phyloP scores from a whole-genome alignment of 2,797 vertebrate genomes.

The Paedocypris micromegethes region DNA sequence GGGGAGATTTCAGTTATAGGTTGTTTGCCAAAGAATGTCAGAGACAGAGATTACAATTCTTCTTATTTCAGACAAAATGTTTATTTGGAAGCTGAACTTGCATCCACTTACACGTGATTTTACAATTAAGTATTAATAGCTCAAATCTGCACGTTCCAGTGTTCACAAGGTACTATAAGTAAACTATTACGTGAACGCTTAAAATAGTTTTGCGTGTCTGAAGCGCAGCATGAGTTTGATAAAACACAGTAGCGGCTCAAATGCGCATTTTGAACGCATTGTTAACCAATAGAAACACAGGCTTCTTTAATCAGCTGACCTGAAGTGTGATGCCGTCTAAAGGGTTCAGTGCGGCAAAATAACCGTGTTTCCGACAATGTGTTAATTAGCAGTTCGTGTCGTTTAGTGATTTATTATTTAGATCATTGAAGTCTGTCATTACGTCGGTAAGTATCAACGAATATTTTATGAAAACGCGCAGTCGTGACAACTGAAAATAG shows the following conservation, averaged over 20 bases:
- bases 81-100: constrained; percentile 3
- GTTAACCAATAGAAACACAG: constrained; percentile 24
- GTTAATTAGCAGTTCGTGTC: not conserved
- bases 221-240: not conserved
- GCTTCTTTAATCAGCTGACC: constrained; percentile 66
- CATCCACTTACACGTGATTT: not conserved
- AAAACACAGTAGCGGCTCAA: not conserved
- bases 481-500: constrained; percentile 11
- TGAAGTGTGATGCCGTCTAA: constrained; percentile 56
- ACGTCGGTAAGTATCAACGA: constrained; percentile 11
- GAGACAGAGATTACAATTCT: constrained; percentile 22
- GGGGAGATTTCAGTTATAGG: constrained; percentile 8
- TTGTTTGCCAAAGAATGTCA: constrained; percentile 17
- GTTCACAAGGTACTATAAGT: too few species aligned
- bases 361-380: constrained; percentile 1
- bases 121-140: too few species aligned
- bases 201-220: too few species aligned
- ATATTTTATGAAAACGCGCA: not conserved
- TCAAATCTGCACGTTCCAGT: too few species aligned
- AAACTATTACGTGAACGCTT: too few species aligned
- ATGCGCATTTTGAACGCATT: constrained; percentile 30
- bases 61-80: constrained; percentile 11
- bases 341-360: constrained; percentile 49
- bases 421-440: not conserved
- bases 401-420: not conserved